Evolutionary conservation across 2,888 invertebrate genomes (phyloP), one percentile per base, ranked within the genome.

Genomic region (Petrolisthes manimaculis): DNA sequence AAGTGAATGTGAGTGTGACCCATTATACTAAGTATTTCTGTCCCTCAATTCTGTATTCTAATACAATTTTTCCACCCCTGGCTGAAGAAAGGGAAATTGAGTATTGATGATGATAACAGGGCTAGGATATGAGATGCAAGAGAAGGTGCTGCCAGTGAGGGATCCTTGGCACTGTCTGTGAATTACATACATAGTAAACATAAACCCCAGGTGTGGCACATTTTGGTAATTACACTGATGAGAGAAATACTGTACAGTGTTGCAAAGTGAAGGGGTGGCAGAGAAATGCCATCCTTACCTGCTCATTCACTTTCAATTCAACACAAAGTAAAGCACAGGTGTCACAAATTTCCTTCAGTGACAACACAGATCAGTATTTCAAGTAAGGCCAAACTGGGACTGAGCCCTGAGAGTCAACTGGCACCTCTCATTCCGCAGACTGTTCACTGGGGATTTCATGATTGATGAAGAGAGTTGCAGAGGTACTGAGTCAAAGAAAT

Each of bases 141-240:
- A 21, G 54, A 54, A 51, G 8, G 78, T 74, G 54, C 53, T 83
- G 83, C 81, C 80, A 61, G 56, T 61, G n/a, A 18, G 21, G 81
- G 81, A 53, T 81, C 67, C 81, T 81, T 81, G 81, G 81, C 81
- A 81, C 81, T 67, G 67, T 67, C n/a, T 14, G 18, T n/a, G 14
- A 9, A 56, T 8, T 12, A 21, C 14, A 77, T 14, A 71, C n/a
- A 71, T n/a, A 71, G 21, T n/a, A 37, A 37, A 71, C 71, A 71
- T n/a, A 71, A 71, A 71, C 71, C 67, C 81, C 81, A 67, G 61
- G 51, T 81, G 81, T 81, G 81, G 51, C 81, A 81, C 81, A 81
- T 81, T 81, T 81, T 61, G 67, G 21, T 21, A 67, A 81, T 51
- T 37, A 67, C n/a, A 37, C 67, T 5, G 24, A 51, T 18, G 56